These are phyloP conservation scores for Gymnoscelis rufifasciata DNA, from an alignment of 2,888 invertebrate species.

Conservation along the genomic window DNA sequence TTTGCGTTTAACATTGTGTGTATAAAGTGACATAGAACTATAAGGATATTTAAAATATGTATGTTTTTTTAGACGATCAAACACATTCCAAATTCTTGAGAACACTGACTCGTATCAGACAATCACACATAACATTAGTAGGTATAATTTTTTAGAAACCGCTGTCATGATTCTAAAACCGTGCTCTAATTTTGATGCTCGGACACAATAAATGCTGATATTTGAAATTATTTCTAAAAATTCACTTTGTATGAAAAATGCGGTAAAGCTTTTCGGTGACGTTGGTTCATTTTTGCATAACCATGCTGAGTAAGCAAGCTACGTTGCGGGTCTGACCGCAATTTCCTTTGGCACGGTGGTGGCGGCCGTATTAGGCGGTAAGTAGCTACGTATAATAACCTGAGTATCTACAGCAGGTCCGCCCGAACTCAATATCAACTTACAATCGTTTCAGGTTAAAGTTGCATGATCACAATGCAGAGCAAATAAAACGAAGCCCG, in stretches of 20 bases:
- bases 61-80: too few relatives aligned
- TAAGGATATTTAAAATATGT: too few relatives aligned
- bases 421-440: slow-evolving; percentile 55
- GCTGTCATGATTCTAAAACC: too few relatives aligned
- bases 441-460: slow-evolving; percentile 64
- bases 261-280: slow-evolving; percentile 11
- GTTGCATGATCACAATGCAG: slow-evolving; percentile 67
- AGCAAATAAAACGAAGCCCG: slow-evolving; percentile 55
- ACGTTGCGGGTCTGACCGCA: slow-evolving; percentile 49
- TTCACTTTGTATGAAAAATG: slow-evolving; percentile 8
- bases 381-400: slow-evolving; percentile 36
- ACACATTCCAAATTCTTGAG: too few relatives aligned
- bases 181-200: too few relatives aligned
- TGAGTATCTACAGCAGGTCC: slow-evolving; percentile 32
- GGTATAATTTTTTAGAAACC: too few relatives aligned
- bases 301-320: slow-evolving; percentile 62
- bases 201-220: background rate
- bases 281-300: slow-evolving; percentile 41
- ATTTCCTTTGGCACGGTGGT: slow-evolving; percentile 54
- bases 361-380: slow-evolving; percentile 28
- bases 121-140: too few relatives aligned
- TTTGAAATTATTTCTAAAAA: too few relatives aligned
- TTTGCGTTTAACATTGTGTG: too few relatives aligned
- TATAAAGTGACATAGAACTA: too few relatives aligned
- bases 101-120: too few relatives aligned